Evolutionary conservation across 1,140 invertebrate species (phyloP), one percentile per base, ranked within the genome.

Genomic region (Formica exsecta): DNA sequence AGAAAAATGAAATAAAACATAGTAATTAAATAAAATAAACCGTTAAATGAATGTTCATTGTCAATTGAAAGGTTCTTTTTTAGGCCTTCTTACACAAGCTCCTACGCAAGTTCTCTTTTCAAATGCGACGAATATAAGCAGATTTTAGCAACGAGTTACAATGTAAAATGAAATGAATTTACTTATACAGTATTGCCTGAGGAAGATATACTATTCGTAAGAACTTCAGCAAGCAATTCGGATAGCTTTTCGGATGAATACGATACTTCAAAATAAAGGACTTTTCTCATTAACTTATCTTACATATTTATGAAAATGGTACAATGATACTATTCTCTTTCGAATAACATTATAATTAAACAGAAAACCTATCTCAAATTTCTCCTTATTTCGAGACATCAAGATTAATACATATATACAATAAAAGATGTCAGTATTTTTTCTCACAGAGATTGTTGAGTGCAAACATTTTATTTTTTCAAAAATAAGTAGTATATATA

Each of bases 131-230:
- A 62, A 65, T 62, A 65, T 62, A 76, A 76, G 22, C 36, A 62
- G 13, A 76, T 76, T 62, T 62, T 77, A 77, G 13, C 19, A 64
- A 4, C 22, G 11, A 57, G 9, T 16, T 79, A 32, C 9, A 1
- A 44, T 68, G 6, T 54, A 68, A 79, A 79, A 36, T 16, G 61
- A 36, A 68, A 68, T 68, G 19, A 77, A 77, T 66, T 66, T 66
- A 32, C 41, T 65, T 79, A 11, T 66, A 32, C 44, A 25, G 11
- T 65, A 51, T 41, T 44, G 13, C 19, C 8, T n/a, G 3, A 51
- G 16, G 4, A 44, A 13, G 29, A 32, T 38, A 25, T 77, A 77
- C 38, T 8, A 75, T 32, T 22, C 44, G n/a, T 65, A 22, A 65
- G 22, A 36, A 79, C 41, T 13, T 66, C 29, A 22, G 29, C 73